Evolutionary conservation across 2,113 vertebrate genomes (phyloP), one percentile per base, ranked within the genome.

Genomic region (Hippolais icterina): DNA sequence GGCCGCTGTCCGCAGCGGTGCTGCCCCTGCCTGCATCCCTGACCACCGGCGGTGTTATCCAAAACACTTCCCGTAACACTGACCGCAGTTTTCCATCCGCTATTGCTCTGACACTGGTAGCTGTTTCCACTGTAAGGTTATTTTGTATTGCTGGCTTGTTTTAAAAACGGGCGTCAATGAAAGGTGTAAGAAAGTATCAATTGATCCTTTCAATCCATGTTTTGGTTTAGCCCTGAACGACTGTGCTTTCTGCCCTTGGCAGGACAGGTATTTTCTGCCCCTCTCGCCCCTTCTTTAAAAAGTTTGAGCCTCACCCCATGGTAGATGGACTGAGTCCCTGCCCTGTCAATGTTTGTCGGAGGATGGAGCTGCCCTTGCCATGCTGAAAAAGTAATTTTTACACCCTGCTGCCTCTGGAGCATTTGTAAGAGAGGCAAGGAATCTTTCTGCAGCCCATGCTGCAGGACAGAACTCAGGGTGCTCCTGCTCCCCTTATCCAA

Each of bases 41-140:
- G 74, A 52, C 46, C 14, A 1, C 29, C 4, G 4, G 22, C 4
- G 17, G 0, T 9, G 35, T 5, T 15, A 5, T 0, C 11, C 56
- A 18, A 28, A 52, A 37, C 41, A 0, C n/a, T 46, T 21, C 29
- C 9, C 24, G 0, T 23, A 21, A 24, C 16, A 1, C 19, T 14
- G 24, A 29, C 25, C 33, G 0, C 8, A 11, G 11, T 19, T 28
- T 49, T 5, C 4, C 37, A 15, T 17, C n/a, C 3, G 11, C 28
- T 22, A 23, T 35, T 25, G 18, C 15, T 42, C 21, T 29, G 47
- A 33, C 35, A 3, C 33, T 2, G 33, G 1, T 9, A 6, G 1
- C 20, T 11, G 5, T 56, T 79, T 22, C 35, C 4, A 0, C 27
- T 12, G 6, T 18, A 14, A 11, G 22, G 42, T 57, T 54, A 6